Conservation (phyloP, 2,113 vertebrate species). For the Crotalus helleri region DNA sequence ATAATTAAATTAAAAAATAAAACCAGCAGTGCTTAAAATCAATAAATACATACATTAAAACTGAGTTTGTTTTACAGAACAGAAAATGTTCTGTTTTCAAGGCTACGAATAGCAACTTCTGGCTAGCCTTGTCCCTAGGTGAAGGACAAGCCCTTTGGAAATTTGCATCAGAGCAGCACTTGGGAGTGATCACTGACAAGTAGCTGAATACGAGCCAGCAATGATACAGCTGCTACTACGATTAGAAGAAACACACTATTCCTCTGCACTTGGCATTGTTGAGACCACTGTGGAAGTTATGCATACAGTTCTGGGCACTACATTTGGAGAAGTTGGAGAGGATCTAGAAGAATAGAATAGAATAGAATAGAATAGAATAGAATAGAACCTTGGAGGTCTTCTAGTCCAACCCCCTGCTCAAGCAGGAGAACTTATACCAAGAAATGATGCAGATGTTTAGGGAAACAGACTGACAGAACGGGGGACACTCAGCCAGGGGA, state of each 20-base stretch:
- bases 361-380: too few relatives aligned
- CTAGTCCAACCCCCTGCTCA: too few relatives aligned
- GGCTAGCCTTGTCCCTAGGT: background rate
- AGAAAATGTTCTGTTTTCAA: background rate
- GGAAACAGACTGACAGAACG: background rate
- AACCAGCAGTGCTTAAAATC: background rate
- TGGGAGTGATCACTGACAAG: background rate
- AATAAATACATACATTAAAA: background rate
- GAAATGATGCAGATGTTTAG: background rate
- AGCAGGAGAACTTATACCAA: too few relatives aligned
- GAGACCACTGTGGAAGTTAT: background rate
- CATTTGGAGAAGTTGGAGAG: background rate
- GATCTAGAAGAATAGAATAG: background rate
- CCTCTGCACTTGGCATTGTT: background rate
- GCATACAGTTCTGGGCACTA: background rate
- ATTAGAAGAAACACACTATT: background rate
- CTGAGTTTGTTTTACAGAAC: background rate
- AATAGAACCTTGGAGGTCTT: too few relatives aligned
- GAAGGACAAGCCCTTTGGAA: background rate
- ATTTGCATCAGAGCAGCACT: background rate
- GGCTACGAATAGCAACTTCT: background rate
- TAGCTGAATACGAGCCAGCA: background rate
- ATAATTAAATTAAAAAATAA: background rate
- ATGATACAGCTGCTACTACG: background rate
- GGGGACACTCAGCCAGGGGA: background rate